phyloP scores from a whole-genome alignment of 30 jellyfish, hydroid and myxozoan species.

The Morbakka virulenta region DNA sequence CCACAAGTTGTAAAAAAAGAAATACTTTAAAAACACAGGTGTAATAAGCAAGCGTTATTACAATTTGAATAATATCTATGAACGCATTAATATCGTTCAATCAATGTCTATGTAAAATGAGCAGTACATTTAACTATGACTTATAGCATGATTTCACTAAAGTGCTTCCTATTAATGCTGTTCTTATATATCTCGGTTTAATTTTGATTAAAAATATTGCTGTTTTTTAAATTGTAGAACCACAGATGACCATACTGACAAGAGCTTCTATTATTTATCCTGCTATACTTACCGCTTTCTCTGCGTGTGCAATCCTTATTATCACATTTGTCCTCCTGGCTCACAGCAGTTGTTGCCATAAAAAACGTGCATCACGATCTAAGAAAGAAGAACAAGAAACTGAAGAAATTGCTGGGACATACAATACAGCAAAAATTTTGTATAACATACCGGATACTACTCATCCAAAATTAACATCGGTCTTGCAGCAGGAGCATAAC shows the following conservation, averaged over 20 bases:
- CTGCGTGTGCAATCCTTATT: not conserved
- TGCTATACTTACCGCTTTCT: not conserved
- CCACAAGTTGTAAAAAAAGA: too few species aligned
- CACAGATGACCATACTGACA: not conserved
- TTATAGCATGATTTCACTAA: too few species aligned
- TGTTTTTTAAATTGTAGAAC: too few species aligned
- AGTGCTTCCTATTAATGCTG: too few species aligned
- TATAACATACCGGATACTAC: constrained; percentile 65
- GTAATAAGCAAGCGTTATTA: too few species aligned
- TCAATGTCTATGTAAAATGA: too few species aligned
- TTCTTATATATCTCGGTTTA: too few species aligned
- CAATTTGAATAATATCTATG: too few species aligned
- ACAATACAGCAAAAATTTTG: constrained; percentile 21
- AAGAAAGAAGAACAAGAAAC: not conserved
- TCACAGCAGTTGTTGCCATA: not conserved
- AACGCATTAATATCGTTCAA: too few species aligned
- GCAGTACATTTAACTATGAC: too few species aligned
- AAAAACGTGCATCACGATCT: not conserved
- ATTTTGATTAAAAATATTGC: too few species aligned
- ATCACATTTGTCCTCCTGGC: not conserved
- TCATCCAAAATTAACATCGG: constrained; percentile 62
- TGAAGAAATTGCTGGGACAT: not conserved
- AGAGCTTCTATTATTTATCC: not conserved
- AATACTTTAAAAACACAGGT: too few species aligned
- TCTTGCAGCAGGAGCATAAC: constrained; percentile 84